Evolutionary conservation across 2,113 vertebrate species (phyloP).

Genomic region (Progne subis): DNA sequence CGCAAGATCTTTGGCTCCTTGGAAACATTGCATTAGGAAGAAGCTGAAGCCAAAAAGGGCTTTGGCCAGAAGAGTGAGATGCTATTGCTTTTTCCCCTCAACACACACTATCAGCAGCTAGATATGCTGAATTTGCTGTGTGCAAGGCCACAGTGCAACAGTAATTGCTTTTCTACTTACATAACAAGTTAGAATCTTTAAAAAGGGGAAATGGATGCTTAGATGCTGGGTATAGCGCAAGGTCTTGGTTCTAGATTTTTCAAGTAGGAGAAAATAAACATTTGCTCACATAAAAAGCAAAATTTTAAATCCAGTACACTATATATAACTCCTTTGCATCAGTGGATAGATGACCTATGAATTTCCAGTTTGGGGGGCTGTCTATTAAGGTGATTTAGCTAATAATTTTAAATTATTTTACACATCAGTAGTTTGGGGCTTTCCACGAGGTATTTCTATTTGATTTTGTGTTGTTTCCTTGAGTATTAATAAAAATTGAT

Average conservation of each 20-base stretch:
- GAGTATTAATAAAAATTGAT: slow-evolving; percentile 2
- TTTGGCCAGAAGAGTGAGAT: not conserved
- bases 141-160: not conserved
- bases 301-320: not conserved
- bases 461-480: slow-evolving; percentile 13
- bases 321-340: not conserved
- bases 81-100: not conserved
- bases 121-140: not conserved
- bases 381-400: not conserved
- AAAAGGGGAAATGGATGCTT: not conserved
- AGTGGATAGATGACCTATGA: not conserved
- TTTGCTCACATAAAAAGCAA: not conserved
- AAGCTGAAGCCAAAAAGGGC: not conserved
- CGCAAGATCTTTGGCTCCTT: not conserved
- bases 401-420: not conserved
- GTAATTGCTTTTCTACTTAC: not conserved
- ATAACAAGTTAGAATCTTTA: not conserved
- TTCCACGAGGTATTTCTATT: not conserved
- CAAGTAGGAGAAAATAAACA: not conserved
- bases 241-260: not conserved
- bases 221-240: not conserved
- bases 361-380: not conserved
- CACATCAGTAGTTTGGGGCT: not conserved
- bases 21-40: not conserved
- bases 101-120: no score